Conservation (phyloP, 2,113 vertebrate species). For the Micronycteris hirsuta region DNA sequence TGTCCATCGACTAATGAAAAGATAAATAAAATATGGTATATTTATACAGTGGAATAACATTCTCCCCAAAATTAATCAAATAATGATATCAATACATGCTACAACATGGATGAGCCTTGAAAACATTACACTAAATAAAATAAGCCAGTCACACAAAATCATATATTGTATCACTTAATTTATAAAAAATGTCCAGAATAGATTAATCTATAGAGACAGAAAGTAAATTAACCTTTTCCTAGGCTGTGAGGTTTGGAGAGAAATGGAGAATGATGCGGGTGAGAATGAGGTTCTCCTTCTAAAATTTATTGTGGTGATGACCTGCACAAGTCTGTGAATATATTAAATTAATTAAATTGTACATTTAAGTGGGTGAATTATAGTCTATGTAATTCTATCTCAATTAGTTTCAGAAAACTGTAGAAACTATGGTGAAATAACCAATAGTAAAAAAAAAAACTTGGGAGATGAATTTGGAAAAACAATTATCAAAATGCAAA, state of each 20-base stretch:
- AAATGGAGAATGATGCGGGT: not conserved
- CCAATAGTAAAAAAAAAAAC: not conserved
- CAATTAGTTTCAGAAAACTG: not conserved
- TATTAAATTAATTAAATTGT: not conserved
- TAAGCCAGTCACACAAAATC: not conserved
- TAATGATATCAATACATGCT: no score
- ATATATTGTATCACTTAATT: not conserved
- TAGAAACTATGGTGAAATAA: not conserved
- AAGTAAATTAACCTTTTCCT: not conserved
- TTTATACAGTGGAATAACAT: no score
- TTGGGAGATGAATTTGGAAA: not conserved
- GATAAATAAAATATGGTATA: no score
- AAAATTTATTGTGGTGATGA: not conserved
- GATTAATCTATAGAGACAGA: not conserved
- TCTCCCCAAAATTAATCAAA: no score
- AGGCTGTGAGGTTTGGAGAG: not conserved
- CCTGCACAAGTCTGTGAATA: not conserved
- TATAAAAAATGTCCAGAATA: not conserved
- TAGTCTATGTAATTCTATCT: not conserved
- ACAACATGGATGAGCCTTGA: not conserved
- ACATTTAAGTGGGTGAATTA: not conserved
- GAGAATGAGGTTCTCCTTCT: not conserved
- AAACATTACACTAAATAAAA: not conserved
- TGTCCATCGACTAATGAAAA: no score
- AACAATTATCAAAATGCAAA: not conserved